These are phyloP conservation scores for Mesitornis unicolor DNA, from an alignment of 2,113 vertebrate genomes.

Conservation along the genomic window DNA sequence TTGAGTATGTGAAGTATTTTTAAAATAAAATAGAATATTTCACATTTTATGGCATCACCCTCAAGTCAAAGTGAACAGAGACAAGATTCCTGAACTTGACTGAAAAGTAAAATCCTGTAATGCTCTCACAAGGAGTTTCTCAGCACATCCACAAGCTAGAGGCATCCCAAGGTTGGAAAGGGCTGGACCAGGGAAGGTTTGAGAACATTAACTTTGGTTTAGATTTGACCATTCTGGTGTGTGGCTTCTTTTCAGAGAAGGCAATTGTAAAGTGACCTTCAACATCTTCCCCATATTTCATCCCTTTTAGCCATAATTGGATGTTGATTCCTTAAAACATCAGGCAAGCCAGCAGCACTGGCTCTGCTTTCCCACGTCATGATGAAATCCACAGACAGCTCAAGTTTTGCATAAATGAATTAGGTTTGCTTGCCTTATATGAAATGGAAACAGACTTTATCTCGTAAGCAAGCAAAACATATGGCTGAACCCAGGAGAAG, in stretches of 20 bases:
- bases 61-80: not conserved
- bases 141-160: not conserved
- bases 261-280: not conserved
- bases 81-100: not conserved
- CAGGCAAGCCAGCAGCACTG: not conserved
- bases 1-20: not conserved
- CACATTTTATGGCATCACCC: not conserved
- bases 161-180: not conserved
- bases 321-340: not conserved
- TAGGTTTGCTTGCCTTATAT: not conserved
- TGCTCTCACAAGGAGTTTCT: not conserved
- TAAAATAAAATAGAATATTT: not conserved
- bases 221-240: not conserved
- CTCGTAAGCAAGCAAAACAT: not conserved
- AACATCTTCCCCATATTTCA: not conserved
- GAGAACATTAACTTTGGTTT: not conserved
- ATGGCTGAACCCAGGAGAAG: not conserved
- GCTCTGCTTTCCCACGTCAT: not conserved
- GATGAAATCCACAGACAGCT: not conserved
- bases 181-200: not conserved
- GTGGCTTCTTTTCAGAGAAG: not conserved
- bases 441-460: not conserved
- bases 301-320: not conserved
- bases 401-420: not conserved
- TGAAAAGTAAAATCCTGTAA: not conserved